Conservation (phyloP, 92 coral and sea anemone genomes). For the Palythoa grandis region DNA sequence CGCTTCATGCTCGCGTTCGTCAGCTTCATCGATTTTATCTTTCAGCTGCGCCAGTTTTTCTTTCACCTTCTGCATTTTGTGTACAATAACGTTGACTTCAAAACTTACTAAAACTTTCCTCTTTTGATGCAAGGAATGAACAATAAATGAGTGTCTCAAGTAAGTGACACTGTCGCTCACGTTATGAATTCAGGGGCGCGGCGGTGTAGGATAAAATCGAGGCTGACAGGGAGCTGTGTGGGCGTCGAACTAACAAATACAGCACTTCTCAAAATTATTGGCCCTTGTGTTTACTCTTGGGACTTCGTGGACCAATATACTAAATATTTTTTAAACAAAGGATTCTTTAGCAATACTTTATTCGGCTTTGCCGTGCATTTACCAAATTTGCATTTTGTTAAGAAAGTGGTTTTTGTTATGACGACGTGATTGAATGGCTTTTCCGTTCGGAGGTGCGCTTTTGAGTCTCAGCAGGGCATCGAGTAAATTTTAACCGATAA, state of each 20-base stretch:
- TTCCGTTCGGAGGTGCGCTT: neutral
- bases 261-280: constrained; percentile 1
- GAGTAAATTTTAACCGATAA: no score
- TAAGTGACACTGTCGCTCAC: neutral
- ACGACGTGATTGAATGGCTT: neutral
- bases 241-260: constrained; percentile 14
- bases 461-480: neutral
- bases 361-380: neutral
- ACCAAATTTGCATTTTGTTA: constrained; percentile 17
- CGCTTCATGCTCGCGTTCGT: constrained; percentile 70
- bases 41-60: constrained; percentile 66
- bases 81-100: neutral
- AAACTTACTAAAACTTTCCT: neutral
- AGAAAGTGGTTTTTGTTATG: constrained; percentile 1
- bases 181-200: constrained; percentile 24
- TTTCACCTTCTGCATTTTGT: constrained; percentile 44
- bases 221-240: constrained; percentile 10
- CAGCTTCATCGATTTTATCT: constrained; percentile 78
- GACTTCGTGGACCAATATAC: neutral
- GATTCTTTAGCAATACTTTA: neutral
- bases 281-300: constrained; percentile 34
- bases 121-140: neutral
- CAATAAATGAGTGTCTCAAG: constrained; percentile 9
- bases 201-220: constrained; percentile 9
- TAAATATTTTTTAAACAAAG: neutral